Percentiles rank a stretch among this genome's conserved stretches.
Evolutionary conservation across 2,113 vertebrate genomes (phyloP).

Genomic region (Tyrannus savana): DNA sequence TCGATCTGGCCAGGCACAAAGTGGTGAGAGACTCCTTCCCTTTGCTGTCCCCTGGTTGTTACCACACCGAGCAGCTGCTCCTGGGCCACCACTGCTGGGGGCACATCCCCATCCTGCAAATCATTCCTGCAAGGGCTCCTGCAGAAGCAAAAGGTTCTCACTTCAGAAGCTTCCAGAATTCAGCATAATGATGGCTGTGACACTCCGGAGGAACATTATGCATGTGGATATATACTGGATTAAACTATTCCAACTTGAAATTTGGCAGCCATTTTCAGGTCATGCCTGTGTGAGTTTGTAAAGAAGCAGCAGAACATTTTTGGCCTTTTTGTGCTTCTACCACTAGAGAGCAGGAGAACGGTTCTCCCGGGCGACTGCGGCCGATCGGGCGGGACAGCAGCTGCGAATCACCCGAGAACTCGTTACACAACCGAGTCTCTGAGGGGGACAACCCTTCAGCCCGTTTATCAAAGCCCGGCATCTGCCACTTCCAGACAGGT

Average conservation of each 20-base stretch:
- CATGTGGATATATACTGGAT: neutral
- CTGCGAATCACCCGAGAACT: neutral
- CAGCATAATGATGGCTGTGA: neutral
- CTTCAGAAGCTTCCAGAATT: neutral
- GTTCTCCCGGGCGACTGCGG: neutral
- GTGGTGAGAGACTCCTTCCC: neutral
- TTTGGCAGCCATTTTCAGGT: neutral
- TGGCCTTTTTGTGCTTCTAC: neutral
- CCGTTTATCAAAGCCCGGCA: neutral
- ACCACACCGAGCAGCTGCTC: neutral
- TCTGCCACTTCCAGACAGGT: neutral
- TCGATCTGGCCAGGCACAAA: neutral
- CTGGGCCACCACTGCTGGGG: neutral
- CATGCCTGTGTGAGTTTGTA: neutral
- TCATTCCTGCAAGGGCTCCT: neutral
- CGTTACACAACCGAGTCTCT: neutral
- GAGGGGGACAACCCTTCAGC: neutral
- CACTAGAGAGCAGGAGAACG: conserved; percentile 52
- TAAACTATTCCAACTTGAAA: neutral
- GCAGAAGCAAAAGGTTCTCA: neutral
- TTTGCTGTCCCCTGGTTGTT: neutral
- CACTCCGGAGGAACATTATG: neutral
- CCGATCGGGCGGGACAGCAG: neutral
- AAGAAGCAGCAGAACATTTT: neutral
- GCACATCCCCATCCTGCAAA: neutral